These are phyloP conservation scores for Ctenodactylus gundi DNA, from an alignment of 2,113 vertebrate species.

Conservation along the genomic window DNA sequence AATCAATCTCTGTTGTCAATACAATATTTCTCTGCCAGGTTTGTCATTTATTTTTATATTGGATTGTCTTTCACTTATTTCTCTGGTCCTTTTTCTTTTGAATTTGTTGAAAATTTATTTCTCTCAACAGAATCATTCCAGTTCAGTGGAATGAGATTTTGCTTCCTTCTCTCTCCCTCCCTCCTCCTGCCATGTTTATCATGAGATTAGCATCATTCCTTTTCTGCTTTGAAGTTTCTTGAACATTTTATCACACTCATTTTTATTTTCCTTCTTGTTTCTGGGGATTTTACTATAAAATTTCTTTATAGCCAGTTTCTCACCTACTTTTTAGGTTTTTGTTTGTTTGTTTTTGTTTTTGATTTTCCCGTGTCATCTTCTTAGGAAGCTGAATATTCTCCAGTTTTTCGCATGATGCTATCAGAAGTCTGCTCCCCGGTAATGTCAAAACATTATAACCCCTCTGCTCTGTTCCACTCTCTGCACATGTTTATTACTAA, in stretches of 20 bases:
- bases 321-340: slow-evolving; percentile 61
- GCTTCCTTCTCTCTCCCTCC: slow-evolving; percentile 6
- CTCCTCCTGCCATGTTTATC: slow-evolving; percentile 62
- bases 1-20: slow-evolving; percentile 61
- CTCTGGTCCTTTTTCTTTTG: slow-evolving; percentile 66
- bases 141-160: slow-evolving; percentile 75
- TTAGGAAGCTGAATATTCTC: slow-evolving; percentile 73
- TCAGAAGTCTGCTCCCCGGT: slow-evolving; percentile 72
- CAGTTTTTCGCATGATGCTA: slow-evolving; percentile 68
- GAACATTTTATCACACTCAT: slow-evolving; percentile 63
- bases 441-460: slow-evolving; percentile 72
- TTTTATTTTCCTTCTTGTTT: slow-evolving; percentile 72
- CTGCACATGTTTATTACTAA: slow-evolving; percentile 77
- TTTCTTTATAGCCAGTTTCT: slow-evolving; percentile 54
- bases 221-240: slow-evolving; percentile 62
- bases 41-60: slow-evolving; percentile 42
- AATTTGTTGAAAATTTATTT: slow-evolving; percentile 72
- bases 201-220: slow-evolving; percentile 74
- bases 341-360: no score
- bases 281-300: slow-evolving; percentile 3
- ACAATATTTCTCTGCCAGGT: slow-evolving; percentile 41
- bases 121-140: slow-evolving; percentile 68
- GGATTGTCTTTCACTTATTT: slow-evolving; percentile 57
- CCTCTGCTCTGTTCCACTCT: slow-evolving; percentile 53
- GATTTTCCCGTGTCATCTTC: slow-evolving; percentile 73